phyloP scores from a whole-genome alignment of 2,113 vertebrate species.

The Rhabdomys dilectus region DNA sequence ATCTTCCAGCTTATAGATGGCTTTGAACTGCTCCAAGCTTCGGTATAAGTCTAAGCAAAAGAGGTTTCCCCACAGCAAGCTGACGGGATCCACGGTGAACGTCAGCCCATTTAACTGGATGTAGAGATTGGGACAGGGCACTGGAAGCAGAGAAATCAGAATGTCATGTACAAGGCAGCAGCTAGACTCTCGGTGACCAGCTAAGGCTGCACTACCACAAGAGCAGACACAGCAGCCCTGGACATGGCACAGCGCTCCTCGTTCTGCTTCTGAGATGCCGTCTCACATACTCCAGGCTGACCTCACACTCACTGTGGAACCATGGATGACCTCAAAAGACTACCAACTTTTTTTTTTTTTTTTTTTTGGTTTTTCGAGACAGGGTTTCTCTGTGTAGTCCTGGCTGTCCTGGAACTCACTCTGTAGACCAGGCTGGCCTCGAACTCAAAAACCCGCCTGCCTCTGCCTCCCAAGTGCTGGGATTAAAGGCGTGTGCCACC shows the following conservation, averaged over 20 bases:
- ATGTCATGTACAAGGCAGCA: neutral
- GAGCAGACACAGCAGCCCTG: neutral
- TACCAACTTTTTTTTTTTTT: no score
- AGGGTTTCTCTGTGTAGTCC: no score
- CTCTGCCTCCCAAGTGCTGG: no score
- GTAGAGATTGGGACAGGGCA: slow-evolving; percentile 96
- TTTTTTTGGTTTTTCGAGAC: no score
- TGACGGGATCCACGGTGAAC: slow-evolving; percentile 92
- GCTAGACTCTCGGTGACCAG: neutral
- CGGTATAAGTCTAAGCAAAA: slow-evolving; percentile 95
- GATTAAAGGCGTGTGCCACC: no score
- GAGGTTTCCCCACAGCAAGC: slow-evolving; percentile 96
- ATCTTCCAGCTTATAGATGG: slow-evolving; percentile 95
- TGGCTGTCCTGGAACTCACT: no score
- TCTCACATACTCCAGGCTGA: neutral
- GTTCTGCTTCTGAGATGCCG: neutral
- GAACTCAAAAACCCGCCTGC: no score
- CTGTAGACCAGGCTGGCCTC: no score
- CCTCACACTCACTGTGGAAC: neutral
- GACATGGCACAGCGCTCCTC: neutral
- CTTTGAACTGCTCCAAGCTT: slow-evolving; percentile 97
- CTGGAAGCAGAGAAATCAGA: slow-evolving; percentile 82
- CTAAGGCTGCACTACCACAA: neutral
- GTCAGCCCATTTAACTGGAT: slow-evolving; percentile 93
- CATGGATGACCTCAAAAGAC: neutral